Evolutionary conservation across 2,113 vertebrate species (phyloP), one percentile per base, ranked within the genome.

Genomic region (Xenopus laevis): DNA sequence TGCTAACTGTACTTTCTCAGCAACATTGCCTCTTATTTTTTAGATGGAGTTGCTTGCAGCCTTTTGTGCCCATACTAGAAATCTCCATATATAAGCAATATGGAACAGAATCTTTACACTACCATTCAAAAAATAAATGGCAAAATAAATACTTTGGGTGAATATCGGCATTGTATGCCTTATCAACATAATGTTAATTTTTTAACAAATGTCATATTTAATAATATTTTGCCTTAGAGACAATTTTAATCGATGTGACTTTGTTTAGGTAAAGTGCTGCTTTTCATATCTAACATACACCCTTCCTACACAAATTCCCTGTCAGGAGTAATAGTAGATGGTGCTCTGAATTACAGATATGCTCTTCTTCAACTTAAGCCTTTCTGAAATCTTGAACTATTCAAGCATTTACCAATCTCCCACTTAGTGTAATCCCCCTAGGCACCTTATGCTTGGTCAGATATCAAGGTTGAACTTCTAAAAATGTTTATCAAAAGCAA

Each of bases 361-460:
- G 73, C 73, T 76, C 55, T 44, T 46, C 72, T 57, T 76, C 63
- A 63, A 76, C 65, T 76, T 63, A 76, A 69, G 59, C 65, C 69
- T 69, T 68, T 52, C 66, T 47, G 59, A 76, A 69, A 59, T 60
- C 73, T 50, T 46, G 20, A 76, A 62, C 73, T 53, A 69, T 76
- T 76, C 73, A 76, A 76, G 73, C 66, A 76, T 69, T 69, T 63
- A 66, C 66, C 73, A 76, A 66, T 63, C 65, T 76, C 66, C 66
- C 73, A 76, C 66, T 76, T 76, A 76, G 59, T 68, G 68, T 76
- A 76, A 76, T 76, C 73, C 73, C 73, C 59, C 66, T 60, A 76
- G 73, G 73, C 73, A 76, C 73, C 66, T 63, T 63, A 52, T 69
- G 65, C 73, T 68, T 50, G 62, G 65, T 44, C 46, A 76, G 73